Evolutionary conservation across 2,797 vertebrate species (phyloP), one percentile per base, ranked within the genome.

Genomic region (Delichon dasypus): DNA sequence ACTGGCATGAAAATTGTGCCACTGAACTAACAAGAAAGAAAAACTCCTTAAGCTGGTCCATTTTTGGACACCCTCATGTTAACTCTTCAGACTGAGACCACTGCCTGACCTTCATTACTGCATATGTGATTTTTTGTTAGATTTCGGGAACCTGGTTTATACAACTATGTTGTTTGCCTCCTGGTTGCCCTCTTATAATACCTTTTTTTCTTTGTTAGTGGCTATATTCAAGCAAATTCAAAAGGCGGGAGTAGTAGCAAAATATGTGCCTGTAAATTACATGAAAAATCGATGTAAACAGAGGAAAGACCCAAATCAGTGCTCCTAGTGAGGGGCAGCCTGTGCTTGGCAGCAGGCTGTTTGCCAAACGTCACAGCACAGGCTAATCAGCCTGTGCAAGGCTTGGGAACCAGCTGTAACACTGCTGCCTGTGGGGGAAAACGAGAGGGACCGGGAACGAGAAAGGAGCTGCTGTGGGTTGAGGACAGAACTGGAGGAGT

Each of bases 1-100:
- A 86, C 77, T 93, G 80, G 93, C 88, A 90, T 27, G 57, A 90
- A 97, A 97, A 96, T 95, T 94, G 78, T 93, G 64, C 57, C 87
- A 87, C 70, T 91, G 93, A 97, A 94, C 76, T 97, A 95, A 78
- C 8, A 26, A 89, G 74, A 89, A 89, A 88, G 92, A 77, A 93
- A 86, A 96, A 85, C 53, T 92, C n/a, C 74, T 74, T 51, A 94
- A 90, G 74, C 22, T 34, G 25, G 44, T n/a, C 73, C 77, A 91
- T 82, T 90, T 96, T 91, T 90, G 85, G 75, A 94, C 79, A 94
- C 71, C 60, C 44, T 94, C 87, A 72, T 14, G 68, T 94, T 94
- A 95, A 71, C 44, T 51, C 54, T 62, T 95, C 88, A 93, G 88
- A 87, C 87, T 65, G 71, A 92, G 91, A 94, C 82, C 34, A 84